phyloP scores from a whole-genome alignment of 2,113 vertebrate species.

The Solenodon paradoxus region DNA sequence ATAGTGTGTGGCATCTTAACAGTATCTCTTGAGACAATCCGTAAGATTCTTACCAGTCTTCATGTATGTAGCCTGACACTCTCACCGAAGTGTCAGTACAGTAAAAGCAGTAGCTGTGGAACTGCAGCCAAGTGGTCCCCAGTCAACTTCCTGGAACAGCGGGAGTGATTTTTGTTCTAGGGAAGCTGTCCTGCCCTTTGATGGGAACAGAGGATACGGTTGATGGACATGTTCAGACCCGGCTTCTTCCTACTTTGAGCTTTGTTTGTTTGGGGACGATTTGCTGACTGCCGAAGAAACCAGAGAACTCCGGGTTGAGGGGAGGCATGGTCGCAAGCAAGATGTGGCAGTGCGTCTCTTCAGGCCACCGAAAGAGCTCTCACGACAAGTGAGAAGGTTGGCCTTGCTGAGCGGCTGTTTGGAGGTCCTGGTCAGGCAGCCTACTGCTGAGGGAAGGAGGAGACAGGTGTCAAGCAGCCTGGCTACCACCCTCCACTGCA shows the following conservation, averaged over 20 bases:
- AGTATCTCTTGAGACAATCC: background rate
- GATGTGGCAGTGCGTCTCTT: background rate
- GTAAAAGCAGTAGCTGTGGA: background rate
- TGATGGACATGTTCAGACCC: background rate
- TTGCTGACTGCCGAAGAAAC: background rate
- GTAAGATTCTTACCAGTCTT: background rate
- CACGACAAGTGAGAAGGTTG: background rate
- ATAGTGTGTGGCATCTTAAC: background rate
- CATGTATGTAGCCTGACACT: background rate
- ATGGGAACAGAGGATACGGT: background rate
- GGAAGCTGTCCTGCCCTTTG: background rate
- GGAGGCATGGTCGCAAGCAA: background rate
- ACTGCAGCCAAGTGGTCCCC: background rate
- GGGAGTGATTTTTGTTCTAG: background rate
- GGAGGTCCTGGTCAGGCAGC: background rate
- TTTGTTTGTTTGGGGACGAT: background rate
- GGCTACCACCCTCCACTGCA: background rate
- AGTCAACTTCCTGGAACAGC: background rate
- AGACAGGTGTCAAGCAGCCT: background rate
- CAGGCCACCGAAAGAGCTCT: background rate
- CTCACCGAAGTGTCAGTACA: background rate
- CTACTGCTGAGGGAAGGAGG: background rate
- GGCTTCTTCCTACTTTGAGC: background rate
- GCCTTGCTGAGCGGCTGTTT: background rate
- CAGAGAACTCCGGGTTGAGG: background rate